These are phyloP conservation scores for Agrochola circellaris DNA, from an alignment of 2,888 invertebrate genomes.

Conservation along the genomic window DNA sequence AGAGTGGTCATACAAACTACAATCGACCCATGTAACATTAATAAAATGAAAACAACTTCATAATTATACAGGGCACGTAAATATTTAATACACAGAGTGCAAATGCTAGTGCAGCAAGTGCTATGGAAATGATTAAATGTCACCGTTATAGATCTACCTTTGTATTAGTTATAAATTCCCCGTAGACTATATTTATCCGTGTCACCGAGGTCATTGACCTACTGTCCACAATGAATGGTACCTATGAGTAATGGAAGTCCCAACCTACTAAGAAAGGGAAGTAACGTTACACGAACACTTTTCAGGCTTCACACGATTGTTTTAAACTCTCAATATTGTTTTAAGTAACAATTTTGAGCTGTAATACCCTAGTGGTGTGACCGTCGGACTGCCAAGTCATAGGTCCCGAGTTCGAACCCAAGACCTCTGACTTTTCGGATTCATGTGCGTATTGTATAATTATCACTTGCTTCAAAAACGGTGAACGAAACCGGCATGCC, in stretches of 20 bases:
- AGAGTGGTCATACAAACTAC: background rate
- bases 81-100: slow-evolving; percentile 38
- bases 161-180: slow-evolving; percentile 18
- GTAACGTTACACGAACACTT: slow-evolving; percentile 1
- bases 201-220: slow-evolving; percentile 8
- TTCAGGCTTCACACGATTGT: slow-evolving; percentile 8
- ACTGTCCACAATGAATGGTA: background rate
- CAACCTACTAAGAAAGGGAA: background rate
- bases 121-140: slow-evolving; percentile 19
- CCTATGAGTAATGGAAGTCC: slow-evolving; percentile 1
- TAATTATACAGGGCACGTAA: slow-evolving; percentile 2
- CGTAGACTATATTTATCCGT: slow-evolving; percentile 1
- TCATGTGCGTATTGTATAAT: too few species aligned
- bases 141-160: slow-evolving; percentile 1
- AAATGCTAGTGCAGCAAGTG: too few species aligned
- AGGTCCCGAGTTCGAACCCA: too few species aligned
- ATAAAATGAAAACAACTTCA: slow-evolving; percentile 7
- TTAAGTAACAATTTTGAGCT: too few species aligned
- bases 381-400: too few species aligned
- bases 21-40: background rate
- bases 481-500: too few species aligned
- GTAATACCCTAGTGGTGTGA: too few species aligned
- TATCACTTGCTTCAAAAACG: too few species aligned
- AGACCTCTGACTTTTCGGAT: too few species aligned
- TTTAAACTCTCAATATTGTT: background rate